Conservation (phyloP, 1,140 invertebrate species). For the Solen grandis region DNA sequence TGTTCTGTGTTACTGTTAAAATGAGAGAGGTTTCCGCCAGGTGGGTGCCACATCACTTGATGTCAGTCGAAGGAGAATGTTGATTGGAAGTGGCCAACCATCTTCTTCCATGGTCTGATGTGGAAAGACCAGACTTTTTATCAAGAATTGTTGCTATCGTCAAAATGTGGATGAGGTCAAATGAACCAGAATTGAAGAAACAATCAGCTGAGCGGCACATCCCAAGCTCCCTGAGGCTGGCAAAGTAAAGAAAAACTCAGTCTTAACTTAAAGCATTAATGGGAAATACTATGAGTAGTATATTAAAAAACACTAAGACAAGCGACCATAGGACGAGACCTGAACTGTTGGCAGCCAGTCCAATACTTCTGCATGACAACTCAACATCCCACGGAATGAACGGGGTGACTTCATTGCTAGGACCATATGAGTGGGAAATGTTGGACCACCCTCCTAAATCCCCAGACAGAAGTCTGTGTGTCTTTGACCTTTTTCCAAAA, state of each 20-base stretch:
- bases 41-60: conserved; percentile 11
- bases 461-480: background rate
- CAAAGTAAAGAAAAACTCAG: background rate
- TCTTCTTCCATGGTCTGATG: background rate
- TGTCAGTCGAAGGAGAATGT: background rate
- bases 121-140: background rate
- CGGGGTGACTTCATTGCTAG: background rate
- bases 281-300: background rate
- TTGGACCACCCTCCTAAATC: background rate
- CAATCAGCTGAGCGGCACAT: conserved; percentile 6
- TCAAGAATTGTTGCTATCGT: conserved; percentile 9
- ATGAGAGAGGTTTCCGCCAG: conserved; percentile 19
- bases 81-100: conserved; percentile 7
- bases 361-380: conserved; percentile 14
- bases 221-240: background rate
- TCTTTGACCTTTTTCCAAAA: conserved; percentile 15
- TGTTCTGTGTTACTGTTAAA: conserved; percentile 1
- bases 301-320: conserved; percentile 25
- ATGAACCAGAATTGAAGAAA: conserved; percentile 1
- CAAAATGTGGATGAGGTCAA: background rate
- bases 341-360: conserved; percentile 16
- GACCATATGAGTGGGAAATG: background rate
- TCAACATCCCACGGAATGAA: background rate
- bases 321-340: conserved; percentile 10
- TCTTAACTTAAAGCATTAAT: background rate